Base-by-base conservation (phyloP, 2,797 vertebrate species). In the Gouania willdenowi region DNA sequence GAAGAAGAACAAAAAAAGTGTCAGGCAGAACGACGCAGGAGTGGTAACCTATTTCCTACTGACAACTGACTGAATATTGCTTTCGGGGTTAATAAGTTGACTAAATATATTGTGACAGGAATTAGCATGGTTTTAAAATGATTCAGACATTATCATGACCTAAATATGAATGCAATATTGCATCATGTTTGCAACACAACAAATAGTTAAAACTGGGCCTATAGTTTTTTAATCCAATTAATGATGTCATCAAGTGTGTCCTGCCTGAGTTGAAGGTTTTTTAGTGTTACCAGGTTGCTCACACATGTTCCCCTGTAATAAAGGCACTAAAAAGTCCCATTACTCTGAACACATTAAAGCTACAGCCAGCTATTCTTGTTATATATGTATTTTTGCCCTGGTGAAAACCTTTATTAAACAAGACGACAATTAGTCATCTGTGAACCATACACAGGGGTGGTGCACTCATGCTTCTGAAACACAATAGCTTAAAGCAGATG, bases 401-500 rank as follows among this genome's bases (percentile, higher is more conserved):
- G 23, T 31, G 24, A 18, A 10, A 8, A 4, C 14, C 25, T 54
- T 42, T 30, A 41, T 40, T 46, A 34, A 11, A 27, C n/a, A 46
- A 4, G 15, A 51, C n/a, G 24, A 35, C 39, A 40, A 61, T 60
- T 26, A 30, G 24, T 56, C 24, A 57, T 52, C 19, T 3, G 0
- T 8, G 16, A 41, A 27, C 31, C 25, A 9, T 18, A 22, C 35
- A 39, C 21, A 35, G 11, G 10, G n/a, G n/a, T n/a, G n/a, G n/a
- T n/a, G n/a, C n/a, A n/a, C n/a, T n/a, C n/a, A n/a, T 26, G 40
- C 35, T 39, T 30, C 32, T 41, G 31, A 56, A 74, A 69, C 50
- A 49, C 54, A 58, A 43, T 27, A 49, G 49, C 38, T 52, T 39
- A 25, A 39, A 66, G 56, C 40, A 62, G 43, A 50, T 59, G 34